A percentile compares a stretch with the other conserved stretches of the same genome.
Evolutionary conservation across 2,797 vertebrate species (phyloP).

Genomic region (Chrosomus eos): DNA sequence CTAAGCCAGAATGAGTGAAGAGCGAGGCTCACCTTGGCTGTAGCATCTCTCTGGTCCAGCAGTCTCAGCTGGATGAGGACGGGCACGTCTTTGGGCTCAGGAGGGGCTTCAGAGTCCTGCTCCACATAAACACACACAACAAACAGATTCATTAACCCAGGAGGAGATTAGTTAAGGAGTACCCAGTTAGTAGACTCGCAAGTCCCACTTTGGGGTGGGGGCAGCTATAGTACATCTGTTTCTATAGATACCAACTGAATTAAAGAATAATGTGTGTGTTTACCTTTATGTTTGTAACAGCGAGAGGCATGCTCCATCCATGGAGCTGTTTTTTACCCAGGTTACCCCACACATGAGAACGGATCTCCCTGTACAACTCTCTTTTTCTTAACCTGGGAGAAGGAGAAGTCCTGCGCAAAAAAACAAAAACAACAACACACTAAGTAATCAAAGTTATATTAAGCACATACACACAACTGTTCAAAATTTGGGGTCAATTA

Average conservation of each 20-base stretch:
- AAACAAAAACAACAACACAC: background rate
- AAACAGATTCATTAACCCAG: background rate
- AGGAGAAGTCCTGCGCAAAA: slow-evolving; percentile 54
- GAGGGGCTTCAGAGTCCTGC: slow-evolving; percentile 68
- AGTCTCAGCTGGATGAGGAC: slow-evolving; percentile 80
- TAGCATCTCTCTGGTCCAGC: slow-evolving; percentile 84
- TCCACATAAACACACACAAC: slow-evolving; percentile 51
- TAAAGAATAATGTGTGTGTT: background rate
- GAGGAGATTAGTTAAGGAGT: background rate
- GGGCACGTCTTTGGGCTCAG: slow-evolving; percentile 81
- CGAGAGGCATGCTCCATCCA: slow-evolving; percentile 82
- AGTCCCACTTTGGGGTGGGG: background rate
- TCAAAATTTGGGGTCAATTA: background rate
- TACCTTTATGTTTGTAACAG: slow-evolving; percentile 69
- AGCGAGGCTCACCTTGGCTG: slow-evolving; percentile 77
- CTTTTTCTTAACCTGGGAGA: slow-evolving; percentile 77
- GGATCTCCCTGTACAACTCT: slow-evolving; percentile 83
- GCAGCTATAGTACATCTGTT: background rate
- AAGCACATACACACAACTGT: background rate
- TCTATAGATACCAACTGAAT: background rate
- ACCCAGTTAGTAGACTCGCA: background rate
- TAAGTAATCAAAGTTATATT: background rate
- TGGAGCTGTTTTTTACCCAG: slow-evolving; percentile 82
- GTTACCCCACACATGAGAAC: slow-evolving; percentile 80
- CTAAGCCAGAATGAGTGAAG: background rate